Base-by-base conservation (phyloP, 2,888 invertebrate genomes). In the Panopea generosa region DNA sequence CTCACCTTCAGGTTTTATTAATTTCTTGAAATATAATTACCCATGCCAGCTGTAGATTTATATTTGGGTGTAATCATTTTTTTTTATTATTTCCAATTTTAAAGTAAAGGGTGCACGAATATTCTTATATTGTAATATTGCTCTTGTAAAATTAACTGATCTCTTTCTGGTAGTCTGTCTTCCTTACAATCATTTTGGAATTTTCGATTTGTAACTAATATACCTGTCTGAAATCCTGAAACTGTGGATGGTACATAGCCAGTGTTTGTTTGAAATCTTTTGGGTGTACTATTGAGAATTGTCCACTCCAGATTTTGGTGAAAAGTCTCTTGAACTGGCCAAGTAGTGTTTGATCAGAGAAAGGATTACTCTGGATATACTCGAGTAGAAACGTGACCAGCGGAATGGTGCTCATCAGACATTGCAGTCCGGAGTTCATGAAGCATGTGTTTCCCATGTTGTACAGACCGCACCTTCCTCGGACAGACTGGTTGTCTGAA, bases 371-470 rank as follows among this genome's bases (percentile, higher is more conserved):
- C 11, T 76, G 70, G 53, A 88, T 84, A 52, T 85, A 76, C 26
- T 91, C 87, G 55, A 94, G 90, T 86, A 95, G 94, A 87, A 93
- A 94, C 83, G 93, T 92, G 56, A 94, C 92, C 11, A 95, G 92
- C 7, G 94, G 93, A 1, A 94, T 93, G 33, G 95, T 96, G 94
- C 96, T 95, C 62, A 96, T 95, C 56, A 97, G 93, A 1, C 97
- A 96, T 92, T 97, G 97, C 68, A 97, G 93, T 1, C 97, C 96
- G 89, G 97, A 96, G 92, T 97, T 97, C 96, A 97, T 96, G 87
- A 97, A 97, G 91, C 97, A 97, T 0, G 97, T 97, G 89, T 97
- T 97, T 24, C 97, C 97, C 40, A 97, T 94, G 93, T 97, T 97
- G 50, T 95, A 94, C 29, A 97, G 94, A 2, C 97, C 97, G 18